Evolutionary conservation across 2,113 vertebrate species (phyloP).

Genomic region (Crotalus tigris): DNA sequence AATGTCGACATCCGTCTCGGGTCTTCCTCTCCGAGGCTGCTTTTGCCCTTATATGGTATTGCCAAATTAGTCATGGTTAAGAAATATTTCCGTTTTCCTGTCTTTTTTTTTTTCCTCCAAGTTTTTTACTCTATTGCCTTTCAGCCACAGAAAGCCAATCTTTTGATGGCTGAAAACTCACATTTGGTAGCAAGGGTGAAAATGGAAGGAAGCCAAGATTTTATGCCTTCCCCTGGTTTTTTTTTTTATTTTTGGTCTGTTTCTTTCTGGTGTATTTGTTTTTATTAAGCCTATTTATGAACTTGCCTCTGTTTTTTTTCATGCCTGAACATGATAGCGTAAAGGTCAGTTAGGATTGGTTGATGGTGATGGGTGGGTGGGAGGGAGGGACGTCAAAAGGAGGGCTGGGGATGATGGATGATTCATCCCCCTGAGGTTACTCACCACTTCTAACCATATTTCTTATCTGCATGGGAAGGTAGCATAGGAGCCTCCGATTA

Average conservation of each 20-base stretch:
- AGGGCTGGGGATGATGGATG: neutral
- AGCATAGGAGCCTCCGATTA: neutral
- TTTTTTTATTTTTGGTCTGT: neutral
- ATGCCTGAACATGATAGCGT: neutral
- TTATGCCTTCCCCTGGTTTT: neutral
- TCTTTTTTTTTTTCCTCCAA: accelerated
- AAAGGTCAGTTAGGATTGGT: neutral
- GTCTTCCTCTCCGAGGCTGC: neutral
- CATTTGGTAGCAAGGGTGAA: neutral
- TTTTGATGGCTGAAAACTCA: neutral
- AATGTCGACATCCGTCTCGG: neutral
- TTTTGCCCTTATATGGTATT: neutral
- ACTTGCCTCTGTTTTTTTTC: neutral
- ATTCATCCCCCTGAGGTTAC: neutral
- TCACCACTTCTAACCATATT: neutral
- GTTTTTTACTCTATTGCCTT: neutral
- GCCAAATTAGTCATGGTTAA: neutral
- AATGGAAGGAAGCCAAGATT: neutral
- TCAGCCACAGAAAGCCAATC: neutral
- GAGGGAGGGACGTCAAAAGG: neutral
- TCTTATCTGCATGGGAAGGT: neutral
- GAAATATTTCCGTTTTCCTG: neutral
- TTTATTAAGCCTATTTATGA: neutral
- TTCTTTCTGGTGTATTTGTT: neutral
- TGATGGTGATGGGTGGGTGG: neutral